Conservation (phyloP, 2,797 vertebrate genomes). For the Hypotaenidia philippensis region DNA sequence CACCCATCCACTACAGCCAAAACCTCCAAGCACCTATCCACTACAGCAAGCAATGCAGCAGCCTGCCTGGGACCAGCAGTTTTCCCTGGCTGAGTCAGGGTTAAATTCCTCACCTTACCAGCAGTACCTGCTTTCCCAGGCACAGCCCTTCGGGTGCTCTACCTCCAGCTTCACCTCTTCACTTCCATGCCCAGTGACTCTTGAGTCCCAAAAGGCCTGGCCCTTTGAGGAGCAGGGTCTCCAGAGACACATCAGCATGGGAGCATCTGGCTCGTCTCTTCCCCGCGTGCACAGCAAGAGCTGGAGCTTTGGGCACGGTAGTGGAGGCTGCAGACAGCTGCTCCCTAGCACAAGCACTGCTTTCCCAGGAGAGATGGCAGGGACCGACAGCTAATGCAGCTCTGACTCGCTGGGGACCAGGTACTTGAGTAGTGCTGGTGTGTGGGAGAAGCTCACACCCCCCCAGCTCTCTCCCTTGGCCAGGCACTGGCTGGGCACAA, state of each 20-base stretch:
- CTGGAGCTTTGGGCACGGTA: fast-evolving
- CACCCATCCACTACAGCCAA: too few species aligned
- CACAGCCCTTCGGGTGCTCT: background rate
- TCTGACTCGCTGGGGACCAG: fast-evolving
- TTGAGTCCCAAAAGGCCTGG: background rate
- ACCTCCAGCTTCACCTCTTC: background rate
- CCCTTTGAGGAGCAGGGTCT: background rate
- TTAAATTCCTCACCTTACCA: background rate
- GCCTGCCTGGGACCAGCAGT: background rate
- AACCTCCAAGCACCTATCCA: background rate
- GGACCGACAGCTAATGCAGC: fast-evolving
- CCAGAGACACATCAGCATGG: fast-evolving
- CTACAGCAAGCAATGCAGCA: background rate
- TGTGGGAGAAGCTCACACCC: background rate
- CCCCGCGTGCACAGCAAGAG: background rate
- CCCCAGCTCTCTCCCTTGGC: background rate
- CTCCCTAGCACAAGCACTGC: background rate
- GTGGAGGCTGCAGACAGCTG: background rate
- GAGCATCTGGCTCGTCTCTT: background rate
- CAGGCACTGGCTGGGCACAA: fast-evolving
- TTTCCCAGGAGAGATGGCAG: background rate
- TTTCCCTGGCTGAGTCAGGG: background rate
- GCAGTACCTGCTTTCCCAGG: background rate
- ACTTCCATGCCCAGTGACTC: background rate
- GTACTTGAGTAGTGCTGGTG: background rate